Conservation (phyloP, 2,797 vertebrate species). For the Sebastes diaconus region DNA sequence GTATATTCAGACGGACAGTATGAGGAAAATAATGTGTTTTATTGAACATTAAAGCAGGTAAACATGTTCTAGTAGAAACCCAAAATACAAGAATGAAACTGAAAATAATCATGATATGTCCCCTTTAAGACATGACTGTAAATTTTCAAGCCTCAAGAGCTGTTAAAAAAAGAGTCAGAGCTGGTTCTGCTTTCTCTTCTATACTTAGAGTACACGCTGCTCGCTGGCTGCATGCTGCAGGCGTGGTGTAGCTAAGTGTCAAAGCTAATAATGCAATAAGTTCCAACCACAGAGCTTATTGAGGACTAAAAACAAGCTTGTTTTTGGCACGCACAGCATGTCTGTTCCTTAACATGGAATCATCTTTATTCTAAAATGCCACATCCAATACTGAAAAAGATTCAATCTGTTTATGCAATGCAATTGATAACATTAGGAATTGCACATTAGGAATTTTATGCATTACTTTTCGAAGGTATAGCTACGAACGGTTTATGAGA, state of each 20-base stretch:
- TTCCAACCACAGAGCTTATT: constrained; percentile 13
- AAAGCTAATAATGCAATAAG: neutral
- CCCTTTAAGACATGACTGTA: neutral
- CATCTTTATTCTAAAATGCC: neutral
- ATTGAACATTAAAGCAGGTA: neutral
- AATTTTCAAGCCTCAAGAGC: neutral
- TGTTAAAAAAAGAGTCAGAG: neutral
- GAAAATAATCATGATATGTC: neutral
- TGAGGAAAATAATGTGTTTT: neutral
- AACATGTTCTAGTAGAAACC: neutral
- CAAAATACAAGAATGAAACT: neutral
- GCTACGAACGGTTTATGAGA: no score
- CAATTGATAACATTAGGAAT: neutral
- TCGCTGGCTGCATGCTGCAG: neutral
- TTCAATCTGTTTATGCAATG: neutral
- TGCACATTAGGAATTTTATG: neutral
- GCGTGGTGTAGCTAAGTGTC: neutral
- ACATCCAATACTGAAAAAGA: neutral
- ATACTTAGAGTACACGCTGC: neutral
- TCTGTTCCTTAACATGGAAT: neutral
- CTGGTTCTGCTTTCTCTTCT: constrained; percentile 54
- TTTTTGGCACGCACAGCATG: neutral
- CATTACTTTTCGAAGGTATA: no score
- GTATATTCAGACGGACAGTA: neutral
- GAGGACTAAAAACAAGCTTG: neutral